phyloP scores from a whole-genome alignment of 1,140 invertebrate genomes.

The Episyrphus balteatus region DNA sequence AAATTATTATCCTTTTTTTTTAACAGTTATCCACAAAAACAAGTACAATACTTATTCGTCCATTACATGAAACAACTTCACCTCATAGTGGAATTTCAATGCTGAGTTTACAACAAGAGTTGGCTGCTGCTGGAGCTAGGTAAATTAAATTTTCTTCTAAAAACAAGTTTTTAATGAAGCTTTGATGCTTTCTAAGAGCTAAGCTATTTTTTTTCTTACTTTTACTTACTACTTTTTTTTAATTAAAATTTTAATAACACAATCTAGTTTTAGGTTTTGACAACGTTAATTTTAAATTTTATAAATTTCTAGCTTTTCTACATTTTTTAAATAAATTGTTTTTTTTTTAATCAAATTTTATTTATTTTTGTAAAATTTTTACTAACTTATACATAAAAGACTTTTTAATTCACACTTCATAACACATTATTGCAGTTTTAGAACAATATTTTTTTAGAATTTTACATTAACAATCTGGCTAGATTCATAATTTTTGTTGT shows the following conservation, averaged over 20 bases:
- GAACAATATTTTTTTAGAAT: too few species aligned
- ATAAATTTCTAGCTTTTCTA: too few species aligned
- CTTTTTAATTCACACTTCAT: too few species aligned
- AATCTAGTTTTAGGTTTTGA: background rate
- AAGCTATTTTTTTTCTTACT: too few species aligned
- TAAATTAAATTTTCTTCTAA: conserved; percentile 7
- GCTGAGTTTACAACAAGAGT: conserved; percentile 28
- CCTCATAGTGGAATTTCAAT: conserved; percentile 26
- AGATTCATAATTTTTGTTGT: too few species aligned
- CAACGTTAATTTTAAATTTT: background rate
- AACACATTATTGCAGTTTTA: too few species aligned
- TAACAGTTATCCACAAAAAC: conserved; percentile 13
- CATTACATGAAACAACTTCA: conserved; percentile 31
- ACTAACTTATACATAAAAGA: too few species aligned
- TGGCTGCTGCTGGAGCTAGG: conserved; percentile 4
- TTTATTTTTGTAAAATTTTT: too few species aligned
- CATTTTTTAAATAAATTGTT: too few species aligned
- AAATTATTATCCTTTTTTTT: background rate
- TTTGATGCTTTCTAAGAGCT: too few species aligned
- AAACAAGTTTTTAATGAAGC: background rate
- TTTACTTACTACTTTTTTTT: conserved; percentile 1
- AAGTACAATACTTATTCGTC: conserved; percentile 33
- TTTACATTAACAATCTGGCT: too few species aligned
- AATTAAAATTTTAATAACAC: background rate
- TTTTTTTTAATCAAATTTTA: too few species aligned